Evolutionary conservation across 2,113 vertebrate species (phyloP), one percentile per base, ranked within the genome.

Genomic region (Zosterops pallidus): DNA sequence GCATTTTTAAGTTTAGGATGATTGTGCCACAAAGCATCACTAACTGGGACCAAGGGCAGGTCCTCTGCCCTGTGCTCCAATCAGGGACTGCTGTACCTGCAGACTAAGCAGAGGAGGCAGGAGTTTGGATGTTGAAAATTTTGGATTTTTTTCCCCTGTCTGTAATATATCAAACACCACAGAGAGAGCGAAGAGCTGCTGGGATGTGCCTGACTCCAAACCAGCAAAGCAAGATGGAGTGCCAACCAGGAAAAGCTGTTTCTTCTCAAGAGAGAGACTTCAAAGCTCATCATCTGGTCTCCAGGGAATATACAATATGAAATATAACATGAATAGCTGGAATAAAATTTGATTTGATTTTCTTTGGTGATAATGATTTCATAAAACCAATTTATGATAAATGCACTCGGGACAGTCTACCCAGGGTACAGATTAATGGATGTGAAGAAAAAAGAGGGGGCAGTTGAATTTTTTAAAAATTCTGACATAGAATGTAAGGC

Each of bases 271-370:
- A 86, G 63, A 71, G 60, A 84, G 42, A 71, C 72, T 92, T 93
- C 60, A 44, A 80, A 92, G 85, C 52, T 91, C 76, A 71, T 91
- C 50, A 64, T 68, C 65, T 39, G 60, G 18, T 78, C 83, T 60
- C 47, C n/a, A 62, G 86, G 74, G 86, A 81, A 84, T 87, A 60
- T 8, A 74, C 69, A 87, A 26, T 60, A 23, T 56, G 50, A 95
- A 84, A 92, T 90, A 71, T 28, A 91, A 78, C 65, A n/a, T 7
- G n/a, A 75, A 35, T 39, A 49, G 81, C 49, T 76, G 79, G 49
- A 87, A 91, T 65, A 92, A 96, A 91, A 63, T 89, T 82, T 78
- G 49, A 68, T 85, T 94, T 91, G 4, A 85, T 83, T 88, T 94
- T 77, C 75, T 94, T 86, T 77, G 71, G 78, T 69, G 42, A 55